phyloP scores from a whole-genome alignment of 2,113 vertebrate genomes.

The Ophiodon elongatus region DNA sequence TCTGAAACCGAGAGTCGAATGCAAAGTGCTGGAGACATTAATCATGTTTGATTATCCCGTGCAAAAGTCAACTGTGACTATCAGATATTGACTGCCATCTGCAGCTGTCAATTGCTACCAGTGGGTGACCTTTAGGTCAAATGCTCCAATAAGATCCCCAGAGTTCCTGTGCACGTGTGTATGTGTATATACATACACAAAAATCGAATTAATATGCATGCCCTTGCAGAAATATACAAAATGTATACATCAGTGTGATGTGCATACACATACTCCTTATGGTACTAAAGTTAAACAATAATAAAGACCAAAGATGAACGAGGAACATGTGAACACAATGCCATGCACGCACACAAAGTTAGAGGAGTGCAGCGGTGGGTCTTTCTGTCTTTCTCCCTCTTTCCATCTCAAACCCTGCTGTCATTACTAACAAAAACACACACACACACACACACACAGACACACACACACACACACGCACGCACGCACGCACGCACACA shows the following conservation, averaged over 20 bases:
- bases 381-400: slow-evolving; percentile 51
- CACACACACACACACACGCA: slow-evolving; percentile 31
- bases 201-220: slow-evolving; percentile 1
- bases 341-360: background rate
- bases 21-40: slow-evolving; percentile 27
- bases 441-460: slow-evolving; percentile 36
- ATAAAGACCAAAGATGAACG: background rate
- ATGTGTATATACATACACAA: background rate
- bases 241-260: background rate
- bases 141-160: slow-evolving; percentile 42
- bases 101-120: slow-evolving; percentile 45
- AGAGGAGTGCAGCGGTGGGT: background rate
- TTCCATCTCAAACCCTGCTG: slow-evolving; percentile 68
- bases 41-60: slow-evolving; percentile 67
- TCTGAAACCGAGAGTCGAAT: slow-evolving; percentile 27
- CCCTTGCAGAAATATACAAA: background rate
- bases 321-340: background rate
- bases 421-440: slow-evolving; percentile 62
- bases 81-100: slow-evolving; percentile 59
- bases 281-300: background rate
- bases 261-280: background rate
- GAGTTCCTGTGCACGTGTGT: slow-evolving; percentile 7
- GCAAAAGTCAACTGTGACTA: slow-evolving; percentile 68
- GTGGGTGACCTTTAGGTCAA: slow-evolving; percentile 69
- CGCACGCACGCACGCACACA: too few relatives aligned